Conservation (phyloP, 1,140 invertebrate species). For the Ceratina australensis region DNA sequence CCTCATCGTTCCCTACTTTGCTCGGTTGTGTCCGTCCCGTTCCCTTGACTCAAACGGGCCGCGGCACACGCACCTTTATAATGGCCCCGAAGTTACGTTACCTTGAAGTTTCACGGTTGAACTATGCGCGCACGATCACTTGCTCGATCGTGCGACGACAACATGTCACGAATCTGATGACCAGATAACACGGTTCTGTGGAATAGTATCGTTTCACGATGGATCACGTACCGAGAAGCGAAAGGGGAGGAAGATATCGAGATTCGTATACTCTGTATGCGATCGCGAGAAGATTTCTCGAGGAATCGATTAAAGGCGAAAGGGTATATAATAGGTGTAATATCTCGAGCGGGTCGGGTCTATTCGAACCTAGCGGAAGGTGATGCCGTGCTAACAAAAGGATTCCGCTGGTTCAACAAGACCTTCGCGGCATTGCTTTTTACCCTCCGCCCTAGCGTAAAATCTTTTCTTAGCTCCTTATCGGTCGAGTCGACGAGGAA, state of each 20-base stretch:
- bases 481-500: slow-evolving; percentile 26
- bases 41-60: slow-evolving; percentile 37
- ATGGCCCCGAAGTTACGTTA: slow-evolving; percentile 5
- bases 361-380: slow-evolving; percentile 27
- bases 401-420: slow-evolving; percentile 58
- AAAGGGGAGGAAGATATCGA: background rate
- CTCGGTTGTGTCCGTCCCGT: slow-evolving; percentile 16
- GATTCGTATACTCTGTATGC: no score
- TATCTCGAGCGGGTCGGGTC: background rate
- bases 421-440: slow-evolving; percentile 40
- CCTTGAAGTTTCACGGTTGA: background rate
- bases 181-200: background rate
- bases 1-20: slow-evolving; percentile 32
- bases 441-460: slow-evolving; percentile 57
- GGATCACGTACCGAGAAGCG: no score
- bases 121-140: slow-evolving; percentile 37
- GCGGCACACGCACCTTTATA: slow-evolving; percentile 42
- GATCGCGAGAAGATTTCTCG: background rate
- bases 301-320: background rate
- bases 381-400: slow-evolving; percentile 56
- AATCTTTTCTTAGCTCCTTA: slow-evolving; percentile 64
- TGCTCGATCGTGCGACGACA: slow-evolving; percentile 46
- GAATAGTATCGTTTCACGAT: background rate
- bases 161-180: slow-evolving; percentile 55
- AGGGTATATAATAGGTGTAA: background rate